Evolutionary conservation across 92 coral and sea anemone genomes (phyloP).

Genomic region (Parazoanthus swiftii): DNA sequence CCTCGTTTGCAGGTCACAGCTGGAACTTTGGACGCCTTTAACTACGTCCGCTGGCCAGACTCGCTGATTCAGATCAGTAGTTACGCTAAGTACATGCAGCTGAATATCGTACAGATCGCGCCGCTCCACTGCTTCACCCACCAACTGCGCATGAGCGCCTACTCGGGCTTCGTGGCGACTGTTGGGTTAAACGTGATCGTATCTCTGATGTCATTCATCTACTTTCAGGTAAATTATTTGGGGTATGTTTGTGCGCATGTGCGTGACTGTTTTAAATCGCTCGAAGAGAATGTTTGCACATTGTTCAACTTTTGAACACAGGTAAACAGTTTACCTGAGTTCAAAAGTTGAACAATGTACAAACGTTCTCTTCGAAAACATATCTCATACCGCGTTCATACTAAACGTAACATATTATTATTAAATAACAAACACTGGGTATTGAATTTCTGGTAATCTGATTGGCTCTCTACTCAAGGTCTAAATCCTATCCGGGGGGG

Average conservation of each 20-base stretch:
- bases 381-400: too few relatives aligned
- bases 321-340: background rate
- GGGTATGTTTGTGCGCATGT: background rate
- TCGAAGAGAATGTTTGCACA: too few relatives aligned
- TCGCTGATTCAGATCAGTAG: conserved; percentile 63
- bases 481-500: too few relatives aligned
- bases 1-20: conserved; percentile 54
- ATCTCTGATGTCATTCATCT: conserved; percentile 49
- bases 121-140: conserved; percentile 70
- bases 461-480: too few relatives aligned
- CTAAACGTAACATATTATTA: too few relatives aligned
- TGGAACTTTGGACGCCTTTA: conserved; percentile 75
- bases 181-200: conserved; percentile 53
- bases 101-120: conserved; percentile 75
- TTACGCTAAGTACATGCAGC: conserved; percentile 71
- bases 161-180: conserved; percentile 50
- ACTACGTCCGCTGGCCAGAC: conserved; percentile 81
- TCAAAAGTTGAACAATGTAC: too few relatives aligned
- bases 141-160: conserved; percentile 66
- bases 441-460: too few relatives aligned
- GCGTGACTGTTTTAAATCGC: too few relatives aligned
- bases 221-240: conserved; percentile 47
- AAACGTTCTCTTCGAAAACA: too few relatives aligned
- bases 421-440: too few relatives aligned
- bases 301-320: too few relatives aligned